Conservation (phyloP, 2,113 vertebrate species). For the Pithys albifrons region DNA sequence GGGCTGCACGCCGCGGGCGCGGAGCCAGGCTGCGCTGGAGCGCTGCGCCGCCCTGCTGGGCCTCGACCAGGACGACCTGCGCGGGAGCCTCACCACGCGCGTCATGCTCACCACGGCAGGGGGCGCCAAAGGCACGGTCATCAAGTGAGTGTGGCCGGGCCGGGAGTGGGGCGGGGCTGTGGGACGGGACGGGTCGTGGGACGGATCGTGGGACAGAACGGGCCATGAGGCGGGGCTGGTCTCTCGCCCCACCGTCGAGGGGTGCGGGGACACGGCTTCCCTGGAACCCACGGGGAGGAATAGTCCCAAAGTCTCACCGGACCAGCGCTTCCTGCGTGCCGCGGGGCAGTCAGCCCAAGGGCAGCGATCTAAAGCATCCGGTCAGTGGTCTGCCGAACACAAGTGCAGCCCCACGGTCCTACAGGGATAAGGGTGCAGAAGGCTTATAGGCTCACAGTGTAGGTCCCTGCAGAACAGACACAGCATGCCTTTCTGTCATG, state of each 20-base stretch:
- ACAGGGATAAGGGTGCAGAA: accelerated
- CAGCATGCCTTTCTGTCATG: accelerated
- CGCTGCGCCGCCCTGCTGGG: slow-evolving; percentile 90
- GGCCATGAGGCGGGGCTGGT: no score
- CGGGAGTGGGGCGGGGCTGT: accelerated
- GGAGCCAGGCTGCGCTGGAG: slow-evolving; percentile 83
- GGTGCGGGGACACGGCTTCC: no score
- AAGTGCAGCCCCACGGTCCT: accelerated
- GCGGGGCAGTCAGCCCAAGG: accelerated
- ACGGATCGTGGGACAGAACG: no score
- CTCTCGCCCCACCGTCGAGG: no score
- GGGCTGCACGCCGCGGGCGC: slow-evolving; percentile 86
- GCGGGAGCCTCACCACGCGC: slow-evolving; percentile 91
- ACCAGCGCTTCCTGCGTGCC: accelerated
- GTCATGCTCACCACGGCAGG: slow-evolving; percentile 97
- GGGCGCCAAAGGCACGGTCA: slow-evolving; percentile 94
- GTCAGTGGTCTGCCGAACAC: accelerated
- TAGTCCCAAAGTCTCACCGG: accelerated
- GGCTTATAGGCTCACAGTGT: accelerated
- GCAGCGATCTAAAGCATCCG: accelerated
- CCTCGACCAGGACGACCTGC: slow-evolving; percentile 89
- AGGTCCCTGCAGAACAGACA: neutral
- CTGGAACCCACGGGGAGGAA: neutral
- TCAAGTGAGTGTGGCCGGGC: slow-evolving; percentile 83
- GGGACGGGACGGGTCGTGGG: neutral